Evolutionary conservation across 2,113 vertebrate species (phyloP), one percentile per base, ranked within the genome.

Genomic region (Isichthys henryi): DNA sequence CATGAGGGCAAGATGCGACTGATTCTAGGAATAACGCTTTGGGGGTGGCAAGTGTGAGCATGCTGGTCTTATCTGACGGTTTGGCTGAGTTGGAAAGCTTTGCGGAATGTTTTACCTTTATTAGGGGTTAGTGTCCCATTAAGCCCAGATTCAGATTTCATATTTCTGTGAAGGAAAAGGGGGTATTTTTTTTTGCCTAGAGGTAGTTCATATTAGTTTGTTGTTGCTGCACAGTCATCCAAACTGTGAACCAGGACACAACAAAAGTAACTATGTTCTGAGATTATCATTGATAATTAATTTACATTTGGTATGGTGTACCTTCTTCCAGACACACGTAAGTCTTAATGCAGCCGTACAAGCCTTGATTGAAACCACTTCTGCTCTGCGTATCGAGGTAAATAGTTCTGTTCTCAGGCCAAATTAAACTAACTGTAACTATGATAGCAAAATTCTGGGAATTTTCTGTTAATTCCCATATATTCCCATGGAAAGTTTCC

Each of bases 321-420:
- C 91, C n/a, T 91, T 84, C 92, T 92, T 91, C 90, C 94, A 99
- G 98, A 98, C 95, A 93, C 95, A 93, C 90, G 90, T 97, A 91
- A 95, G 96, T 91, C 95, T 97, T 89, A 96, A 95, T 93, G 95
- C 96, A 91, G 95, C 96, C 93, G 95, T 96, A 94, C 96, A 95
- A 93, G 93, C 94, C 89, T 92, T 96, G 91, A 94, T 96, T 90
- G 95, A 97, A 80, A 95, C 96, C 82, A 95, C 95, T 49, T 91
- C 94, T 92, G 96, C 95, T 48, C 90, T 96, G 88, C 95, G 95
- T 93, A 96, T 96, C 90, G 97, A 98, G 97, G 98, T 99, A 95
- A 95, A 70, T 84, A n/a, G 35, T 58, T 39, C 35, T 21, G 56
- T 87, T 58, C 39, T 87, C 52, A 35, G 35, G 19, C 21, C 43